Evolutionary conservation across 2,113 vertebrate genomes (phyloP).

Genomic region (Diadophis punctatus): DNA sequence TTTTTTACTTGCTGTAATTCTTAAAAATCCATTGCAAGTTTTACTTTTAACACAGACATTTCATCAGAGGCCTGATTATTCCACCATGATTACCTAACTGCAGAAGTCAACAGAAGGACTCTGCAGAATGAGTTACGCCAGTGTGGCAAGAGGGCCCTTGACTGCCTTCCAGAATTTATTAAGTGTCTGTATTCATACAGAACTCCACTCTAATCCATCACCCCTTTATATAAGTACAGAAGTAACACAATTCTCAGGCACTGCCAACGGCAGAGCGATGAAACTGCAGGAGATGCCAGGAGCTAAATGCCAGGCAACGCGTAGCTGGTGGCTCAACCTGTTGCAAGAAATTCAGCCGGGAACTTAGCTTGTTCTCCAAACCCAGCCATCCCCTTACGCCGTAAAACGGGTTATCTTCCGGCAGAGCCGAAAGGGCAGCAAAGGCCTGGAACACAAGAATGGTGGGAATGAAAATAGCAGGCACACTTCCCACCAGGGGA

Average conservation of each 20-base stretch:
- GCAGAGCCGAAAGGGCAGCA: not conserved
- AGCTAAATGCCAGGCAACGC: not conserved
- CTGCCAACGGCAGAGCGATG: not conserved
- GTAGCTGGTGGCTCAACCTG: not conserved
- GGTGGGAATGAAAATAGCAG: not conserved
- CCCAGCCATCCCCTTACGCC: not conserved
- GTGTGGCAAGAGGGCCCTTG: not conserved
- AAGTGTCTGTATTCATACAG: not conserved
- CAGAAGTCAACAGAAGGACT: not conserved
- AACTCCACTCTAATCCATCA: not conserved
- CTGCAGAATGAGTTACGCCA: not conserved
- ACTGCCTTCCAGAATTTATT: not conserved
- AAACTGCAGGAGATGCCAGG: not conserved
- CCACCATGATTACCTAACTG: not conserved
- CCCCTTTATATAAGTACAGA: not conserved
- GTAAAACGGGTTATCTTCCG: not conserved
- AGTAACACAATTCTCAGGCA: no score
- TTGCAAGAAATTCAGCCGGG: not conserved
- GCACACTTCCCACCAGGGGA: not conserved
- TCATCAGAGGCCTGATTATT: not conserved
- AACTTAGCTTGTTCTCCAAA: not conserved
- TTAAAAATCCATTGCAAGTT: not conserved
- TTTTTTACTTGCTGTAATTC: not conserved
- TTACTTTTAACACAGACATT: not conserved
- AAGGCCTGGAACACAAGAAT: not conserved